Conservation (phyloP, 2,797 vertebrate genomes). For the Syngnathus rostellatus region DNA sequence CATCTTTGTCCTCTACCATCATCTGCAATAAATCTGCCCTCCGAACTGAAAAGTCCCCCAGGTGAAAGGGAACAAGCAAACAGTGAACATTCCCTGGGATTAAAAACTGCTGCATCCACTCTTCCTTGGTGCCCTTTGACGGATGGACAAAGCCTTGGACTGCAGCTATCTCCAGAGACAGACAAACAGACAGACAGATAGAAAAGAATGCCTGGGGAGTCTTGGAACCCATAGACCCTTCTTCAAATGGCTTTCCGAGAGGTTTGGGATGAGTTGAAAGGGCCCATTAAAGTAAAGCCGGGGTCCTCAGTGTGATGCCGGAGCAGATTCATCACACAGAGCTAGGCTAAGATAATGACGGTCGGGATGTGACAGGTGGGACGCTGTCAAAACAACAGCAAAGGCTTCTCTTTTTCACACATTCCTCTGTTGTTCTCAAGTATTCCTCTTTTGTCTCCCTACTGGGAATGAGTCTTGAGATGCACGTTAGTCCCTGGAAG, state of each 20-base stretch:
- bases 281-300: slow-evolving; percentile 69
- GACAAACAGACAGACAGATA: slow-evolving; percentile 64
- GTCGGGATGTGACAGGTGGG: slow-evolving; percentile 62
- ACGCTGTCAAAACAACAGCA: slow-evolving; percentile 53
- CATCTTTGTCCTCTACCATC: slow-evolving; percentile 33
- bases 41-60: slow-evolving; percentile 52
- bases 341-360: slow-evolving; percentile 70
- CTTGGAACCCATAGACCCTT: slow-evolving; percentile 73
- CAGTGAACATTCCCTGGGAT: slow-evolving; percentile 63
- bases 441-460: background rate
- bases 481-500: background rate
- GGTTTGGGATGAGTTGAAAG: slow-evolving; percentile 67
- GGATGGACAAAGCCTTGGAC: slow-evolving; percentile 73
- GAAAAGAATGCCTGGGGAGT: slow-evolving; percentile 68
- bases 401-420: slow-evolving; percentile 20
- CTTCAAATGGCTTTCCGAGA: slow-evolving; percentile 75
- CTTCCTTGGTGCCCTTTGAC: slow-evolving; percentile 64
- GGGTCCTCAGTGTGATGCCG: slow-evolving; percentile 52
- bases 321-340: slow-evolving; percentile 67
- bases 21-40: slow-evolving; percentile 54
- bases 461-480: slow-evolving; percentile 13
- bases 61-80: slow-evolving; percentile 57
- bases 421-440: slow-evolving; percentile 16
- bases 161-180: slow-evolving; percentile 65
- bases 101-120: slow-evolving; percentile 66